A percentile compares a stretch with the other conserved stretches of the same genome.
These are phyloP conservation scores for Congeria kusceri DNA, from an alignment of 2,888 invertebrate species.

Conservation along the genomic window DNA sequence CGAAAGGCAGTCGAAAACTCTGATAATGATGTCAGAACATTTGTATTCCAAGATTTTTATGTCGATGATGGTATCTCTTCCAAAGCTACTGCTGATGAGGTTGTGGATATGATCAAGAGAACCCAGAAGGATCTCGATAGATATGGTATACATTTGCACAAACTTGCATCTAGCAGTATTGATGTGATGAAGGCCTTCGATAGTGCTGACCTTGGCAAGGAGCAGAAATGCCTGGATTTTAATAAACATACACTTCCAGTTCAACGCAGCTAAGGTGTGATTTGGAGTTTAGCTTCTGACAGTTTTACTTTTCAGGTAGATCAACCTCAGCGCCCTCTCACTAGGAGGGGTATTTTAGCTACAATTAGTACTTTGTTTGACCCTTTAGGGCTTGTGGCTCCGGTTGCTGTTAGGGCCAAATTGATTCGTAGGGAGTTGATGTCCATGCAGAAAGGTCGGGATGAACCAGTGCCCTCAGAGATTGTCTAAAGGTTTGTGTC, in stretches of 20 bases:
- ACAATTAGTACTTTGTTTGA: constrained; percentile 60
- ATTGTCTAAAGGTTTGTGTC: constrained; percentile 15
- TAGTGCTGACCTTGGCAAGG: constrained; percentile 47
- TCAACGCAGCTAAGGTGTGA: constrained; percentile 44
- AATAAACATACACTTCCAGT: constrained; percentile 15
- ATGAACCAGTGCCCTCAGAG: constrained; percentile 38
- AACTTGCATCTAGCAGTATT: constrained; percentile 59
- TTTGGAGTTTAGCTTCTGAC: constrained; percentile 48
- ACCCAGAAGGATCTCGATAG: constrained; percentile 38
- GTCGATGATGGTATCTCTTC: constrained; percentile 23
- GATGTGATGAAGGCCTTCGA: constrained; percentile 56
- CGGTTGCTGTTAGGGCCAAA: constrained; percentile 56
- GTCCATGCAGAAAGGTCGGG: constrained; percentile 34
- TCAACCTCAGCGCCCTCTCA: constrained; percentile 39
- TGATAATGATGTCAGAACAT: constrained; percentile 13
- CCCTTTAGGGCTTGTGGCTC: constrained; percentile 58
- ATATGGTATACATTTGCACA: constrained; percentile 57
- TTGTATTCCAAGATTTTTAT: constrained; percentile 26
- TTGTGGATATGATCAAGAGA: constrained; percentile 40
- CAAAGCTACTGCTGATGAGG: constrained; percentile 25
- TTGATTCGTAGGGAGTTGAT: constrained; percentile 26
- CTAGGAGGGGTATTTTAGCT: constrained; percentile 57
- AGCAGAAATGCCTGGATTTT: constrained; percentile 50
- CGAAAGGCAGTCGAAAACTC: not conserved
- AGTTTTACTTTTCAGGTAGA: constrained; percentile 42